Evolutionary conservation across 2,113 vertebrate genomes (phyloP), one percentile per base, ranked within the genome.

Genomic region (Oxyruncus cristatus): DNA sequence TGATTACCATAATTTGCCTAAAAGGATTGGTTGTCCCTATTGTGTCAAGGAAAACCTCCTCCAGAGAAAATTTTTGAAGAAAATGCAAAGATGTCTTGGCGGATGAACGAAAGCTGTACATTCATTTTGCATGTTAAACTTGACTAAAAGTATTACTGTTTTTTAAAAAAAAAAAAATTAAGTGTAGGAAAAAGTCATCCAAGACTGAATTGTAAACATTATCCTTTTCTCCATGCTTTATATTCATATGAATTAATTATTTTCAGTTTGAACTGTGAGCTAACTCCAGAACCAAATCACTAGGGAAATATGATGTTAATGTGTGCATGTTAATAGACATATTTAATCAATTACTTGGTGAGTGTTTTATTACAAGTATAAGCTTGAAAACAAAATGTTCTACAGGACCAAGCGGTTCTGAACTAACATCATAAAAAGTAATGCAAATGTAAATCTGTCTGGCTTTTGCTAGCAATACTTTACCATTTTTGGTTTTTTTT

Each of bases 341-440:
- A 96, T 92, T 98, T 96, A 96, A 94, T 91, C 92, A 91, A 94
- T 97, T 96, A 95, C 56, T 92, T 59, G 67, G 78, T 84, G 74
- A 92, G 10, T 83, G 46, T 81, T 97, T 90, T 95, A 84, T 88
- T 96, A 73, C 84, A 93, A 56, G 77, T 83, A 50, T 77, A 88
- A 66, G 14, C 58, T 95, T 82, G 89, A 74, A 97, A 97, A 96
- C 89, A 96, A 56, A 94, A 95, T 89, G 79, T 75, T 93, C 91
- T 65, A 86, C 46, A 78, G 27, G 62, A 88, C 33, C 93, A 97
- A 89, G 74, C 86, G 93, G 84, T 94, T 95, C 88, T 68, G 53
- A 94, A 53, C 35, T 91, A 93, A 92, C 68, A 77, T 33, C 78
- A 83, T 53, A 78, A 95, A 93, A 96, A 94, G 50, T 65, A 59